A percentile compares a stretch with the other conserved stretches of the same genome.
phyloP scores from a whole-genome alignment of 2,113 vertebrate genomes.

The Rhea americana region DNA sequence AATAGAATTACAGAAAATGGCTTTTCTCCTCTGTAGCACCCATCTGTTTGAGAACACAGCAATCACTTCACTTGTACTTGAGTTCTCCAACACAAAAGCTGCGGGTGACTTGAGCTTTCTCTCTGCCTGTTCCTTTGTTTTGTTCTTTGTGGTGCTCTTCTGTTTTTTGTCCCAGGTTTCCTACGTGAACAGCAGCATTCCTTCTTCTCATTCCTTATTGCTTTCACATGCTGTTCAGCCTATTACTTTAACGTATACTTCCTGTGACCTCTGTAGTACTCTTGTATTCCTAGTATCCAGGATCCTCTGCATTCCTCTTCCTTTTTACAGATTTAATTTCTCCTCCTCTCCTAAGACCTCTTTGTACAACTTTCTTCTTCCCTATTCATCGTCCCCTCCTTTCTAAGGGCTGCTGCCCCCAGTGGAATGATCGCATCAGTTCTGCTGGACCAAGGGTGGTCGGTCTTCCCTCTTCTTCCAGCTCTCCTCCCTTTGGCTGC shows the following conservation, averaged over 20 bases:
- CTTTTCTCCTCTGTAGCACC: background rate
- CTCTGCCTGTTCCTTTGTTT: background rate
- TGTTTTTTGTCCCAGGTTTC: background rate
- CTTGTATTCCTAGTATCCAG: background rate
- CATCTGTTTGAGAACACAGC: constrained; percentile 19
- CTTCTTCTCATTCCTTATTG: background rate
- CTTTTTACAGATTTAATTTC: background rate
- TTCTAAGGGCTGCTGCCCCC: background rate
- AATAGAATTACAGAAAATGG: background rate
- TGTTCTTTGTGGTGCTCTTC: background rate
- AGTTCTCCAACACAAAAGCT: background rate
- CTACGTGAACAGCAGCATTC: background rate
- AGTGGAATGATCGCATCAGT: background rate
- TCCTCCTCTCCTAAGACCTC: background rate
- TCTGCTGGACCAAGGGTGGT: background rate
- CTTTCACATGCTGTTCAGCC: accelerated
- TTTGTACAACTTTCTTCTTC: background rate
- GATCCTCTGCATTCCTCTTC: background rate
- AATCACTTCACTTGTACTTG: background rate
- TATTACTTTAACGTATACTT: background rate
- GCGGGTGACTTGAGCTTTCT: background rate
- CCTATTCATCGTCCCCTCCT: background rate
- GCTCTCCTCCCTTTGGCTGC: background rate
- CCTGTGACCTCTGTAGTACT: background rate
- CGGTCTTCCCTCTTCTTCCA: background rate